Conservation (phyloP, 2,888 invertebrate genomes). For the Mesochorus sp. region DNA sequence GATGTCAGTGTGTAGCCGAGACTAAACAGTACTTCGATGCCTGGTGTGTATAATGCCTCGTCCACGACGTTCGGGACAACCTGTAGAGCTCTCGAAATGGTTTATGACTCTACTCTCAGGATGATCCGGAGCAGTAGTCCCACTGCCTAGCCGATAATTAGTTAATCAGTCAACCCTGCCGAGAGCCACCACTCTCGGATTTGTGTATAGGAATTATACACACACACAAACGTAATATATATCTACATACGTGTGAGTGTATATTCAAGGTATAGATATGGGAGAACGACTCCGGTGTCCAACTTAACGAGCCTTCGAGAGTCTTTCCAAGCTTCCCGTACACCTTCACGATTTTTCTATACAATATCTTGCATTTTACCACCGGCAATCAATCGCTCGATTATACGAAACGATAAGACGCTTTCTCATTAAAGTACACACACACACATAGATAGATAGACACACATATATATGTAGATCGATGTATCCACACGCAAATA, state of each 20-base stretch:
- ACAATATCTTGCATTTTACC: conserved; percentile 47
- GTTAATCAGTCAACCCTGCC: conserved; percentile 71
- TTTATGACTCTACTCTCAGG: conserved; percentile 64
- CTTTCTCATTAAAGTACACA: not conserved
- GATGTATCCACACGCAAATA: conserved; percentile 5
- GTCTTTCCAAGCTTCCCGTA: not conserved
- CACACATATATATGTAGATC: not conserved
- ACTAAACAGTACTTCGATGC: conserved; percentile 13
- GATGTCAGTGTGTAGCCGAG: not conserved
- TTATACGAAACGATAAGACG: conserved; percentile 72
- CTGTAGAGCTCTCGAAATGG: conserved; percentile 63
- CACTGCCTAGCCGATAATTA: conserved; percentile 70
- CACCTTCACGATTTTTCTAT: conserved; percentile 60
- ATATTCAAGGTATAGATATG: conserved; percentile 1
- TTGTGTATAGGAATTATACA: conserved; percentile 47
- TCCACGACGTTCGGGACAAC: conserved; percentile 55
- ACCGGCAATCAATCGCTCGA: conserved; percentile 73
- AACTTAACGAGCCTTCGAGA: conserved; percentile 51
- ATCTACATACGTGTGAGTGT: not conserved
- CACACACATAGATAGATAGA: not conserved
- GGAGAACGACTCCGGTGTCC: conserved; percentile 36
- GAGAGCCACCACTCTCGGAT: conserved; percentile 45
- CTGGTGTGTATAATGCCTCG: conserved; percentile 31
- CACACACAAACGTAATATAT: not conserved
- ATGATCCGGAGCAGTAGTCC: conserved; percentile 63